phyloP scores from a whole-genome alignment of 2,888 invertebrate species.

The Drosophila lutescens region DNA sequence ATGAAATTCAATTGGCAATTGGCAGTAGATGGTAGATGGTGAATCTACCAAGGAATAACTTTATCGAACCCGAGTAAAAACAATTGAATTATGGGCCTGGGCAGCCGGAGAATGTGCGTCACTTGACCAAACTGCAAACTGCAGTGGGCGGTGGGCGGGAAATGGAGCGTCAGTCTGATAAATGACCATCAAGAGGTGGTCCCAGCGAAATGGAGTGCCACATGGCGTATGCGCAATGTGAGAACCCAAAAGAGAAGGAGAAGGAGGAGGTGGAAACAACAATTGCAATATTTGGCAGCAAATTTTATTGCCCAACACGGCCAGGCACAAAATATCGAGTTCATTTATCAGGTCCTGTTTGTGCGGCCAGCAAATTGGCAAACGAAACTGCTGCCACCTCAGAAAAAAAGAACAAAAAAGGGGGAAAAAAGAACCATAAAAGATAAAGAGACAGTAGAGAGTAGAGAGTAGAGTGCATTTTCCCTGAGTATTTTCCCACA shows the following conservation, averaged over 20 bases:
- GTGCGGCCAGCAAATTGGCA: slow-evolving; percentile 50
- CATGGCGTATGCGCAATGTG: slow-evolving; percentile 58
- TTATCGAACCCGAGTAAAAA: slow-evolving; percentile 14
- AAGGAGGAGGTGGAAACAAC: neutral
- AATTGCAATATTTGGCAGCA: slow-evolving; percentile 55
- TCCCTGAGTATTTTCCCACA: too few relatives aligned
- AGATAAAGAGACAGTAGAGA: too few relatives aligned
- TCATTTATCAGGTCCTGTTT: slow-evolving; percentile 38
- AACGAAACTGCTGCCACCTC: slow-evolving; percentile 24
- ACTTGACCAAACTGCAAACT: slow-evolving; percentile 33
- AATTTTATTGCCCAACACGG: slow-evolving; percentile 40
- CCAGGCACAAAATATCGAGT: slow-evolving; percentile 39
- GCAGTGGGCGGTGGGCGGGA: neutral
- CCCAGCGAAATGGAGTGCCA: slow-evolving; percentile 10
- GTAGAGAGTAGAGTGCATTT: too few relatives aligned
- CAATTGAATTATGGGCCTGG: slow-evolving; percentile 43
- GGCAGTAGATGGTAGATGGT: neutral
- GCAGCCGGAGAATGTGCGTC: slow-evolving; percentile 28
- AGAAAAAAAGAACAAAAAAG: neutral
- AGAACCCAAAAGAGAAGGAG: neutral
- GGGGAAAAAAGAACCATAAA: neutral
- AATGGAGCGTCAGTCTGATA: slow-evolving; percentile 22
- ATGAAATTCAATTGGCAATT: slow-evolving; percentile 21
- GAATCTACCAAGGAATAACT: slow-evolving; percentile 7
- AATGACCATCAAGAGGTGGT: slow-evolving; percentile 41